phyloP scores from a whole-genome alignment of 2,888 invertebrate genomes.

The Diachrysia chrysitis region DNA sequence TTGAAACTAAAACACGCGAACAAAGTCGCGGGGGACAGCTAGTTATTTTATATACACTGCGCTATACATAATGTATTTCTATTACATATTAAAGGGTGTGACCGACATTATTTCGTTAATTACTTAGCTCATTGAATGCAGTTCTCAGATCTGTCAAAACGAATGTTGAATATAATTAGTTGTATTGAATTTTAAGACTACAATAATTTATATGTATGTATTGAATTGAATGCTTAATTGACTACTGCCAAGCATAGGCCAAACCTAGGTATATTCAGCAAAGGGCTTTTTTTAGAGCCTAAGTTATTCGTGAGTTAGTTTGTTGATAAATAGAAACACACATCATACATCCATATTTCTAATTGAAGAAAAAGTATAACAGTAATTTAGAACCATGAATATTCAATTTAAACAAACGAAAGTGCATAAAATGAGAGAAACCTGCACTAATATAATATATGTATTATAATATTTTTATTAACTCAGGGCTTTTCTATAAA shows the following conservation, averaged over 20 bases:
- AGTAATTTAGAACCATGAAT: background rate
- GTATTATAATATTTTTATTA: background rate
- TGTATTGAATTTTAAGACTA: conserved; percentile 1
- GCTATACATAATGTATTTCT: conserved; percentile 20
- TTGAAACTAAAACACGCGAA: too few species aligned
- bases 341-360: background rate
- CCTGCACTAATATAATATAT: too few species aligned
- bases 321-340: too few species aligned
- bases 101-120: conserved; percentile 20
- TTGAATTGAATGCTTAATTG: background rate
- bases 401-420: background rate
- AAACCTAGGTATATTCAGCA: background rate
- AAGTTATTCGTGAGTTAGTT: background rate
- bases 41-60: background rate
- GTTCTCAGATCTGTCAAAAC: background rate
- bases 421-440: background rate
- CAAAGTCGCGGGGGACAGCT: too few species aligned
- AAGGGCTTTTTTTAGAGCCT: background rate
- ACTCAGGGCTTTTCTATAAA: background rate
- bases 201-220: background rate
- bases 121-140: conserved; percentile 6
- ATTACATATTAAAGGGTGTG: conserved; percentile 9
- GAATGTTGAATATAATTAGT: background rate
- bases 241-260: background rate
- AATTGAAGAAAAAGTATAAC: background rate